phyloP scores from a whole-genome alignment of 1,140 invertebrate genomes.

The Microplitis demolitor region DNA sequence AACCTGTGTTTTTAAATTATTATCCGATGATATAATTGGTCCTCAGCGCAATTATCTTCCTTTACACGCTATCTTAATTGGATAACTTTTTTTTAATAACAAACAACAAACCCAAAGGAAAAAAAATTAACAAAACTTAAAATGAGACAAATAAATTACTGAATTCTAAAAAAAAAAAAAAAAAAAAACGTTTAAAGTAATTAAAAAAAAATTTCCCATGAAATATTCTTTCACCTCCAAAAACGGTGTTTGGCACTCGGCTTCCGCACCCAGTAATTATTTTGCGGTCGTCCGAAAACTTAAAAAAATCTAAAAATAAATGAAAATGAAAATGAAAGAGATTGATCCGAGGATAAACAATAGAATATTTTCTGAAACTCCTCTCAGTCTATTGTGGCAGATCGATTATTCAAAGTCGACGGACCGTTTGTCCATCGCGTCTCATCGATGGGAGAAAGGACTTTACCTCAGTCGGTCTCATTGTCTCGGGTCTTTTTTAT shows the following conservation, averaged over 20 bases:
- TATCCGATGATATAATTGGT: background rate
- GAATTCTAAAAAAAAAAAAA: no score
- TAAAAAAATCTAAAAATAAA: background rate
- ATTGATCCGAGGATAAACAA: background rate
- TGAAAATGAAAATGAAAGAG: background rate
- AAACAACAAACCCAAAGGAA: background rate
- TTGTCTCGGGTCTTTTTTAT: conserved; percentile 37
- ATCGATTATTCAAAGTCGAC: conserved; percentile 34
- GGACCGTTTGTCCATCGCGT: conserved; percentile 27
- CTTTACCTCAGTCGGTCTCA: conserved; percentile 31
- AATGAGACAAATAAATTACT: no score
- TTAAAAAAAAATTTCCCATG: background rate
- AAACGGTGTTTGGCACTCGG: no score
- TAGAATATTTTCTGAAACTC: background rate
- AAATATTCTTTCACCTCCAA: background rate
- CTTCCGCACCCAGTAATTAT: no score
- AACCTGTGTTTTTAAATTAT: background rate
- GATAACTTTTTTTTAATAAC: no score
- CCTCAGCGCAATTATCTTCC: background rate
- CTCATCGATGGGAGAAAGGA: conserved; percentile 13
- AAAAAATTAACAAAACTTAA: background rate
- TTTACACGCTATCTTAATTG: no score
- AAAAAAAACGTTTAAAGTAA: background rate
- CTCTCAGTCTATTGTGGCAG: conserved; percentile 5
- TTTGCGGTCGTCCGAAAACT: no score